Conservation (phyloP, 2,888 invertebrate species). For the Muschampia plurimacula region DNA sequence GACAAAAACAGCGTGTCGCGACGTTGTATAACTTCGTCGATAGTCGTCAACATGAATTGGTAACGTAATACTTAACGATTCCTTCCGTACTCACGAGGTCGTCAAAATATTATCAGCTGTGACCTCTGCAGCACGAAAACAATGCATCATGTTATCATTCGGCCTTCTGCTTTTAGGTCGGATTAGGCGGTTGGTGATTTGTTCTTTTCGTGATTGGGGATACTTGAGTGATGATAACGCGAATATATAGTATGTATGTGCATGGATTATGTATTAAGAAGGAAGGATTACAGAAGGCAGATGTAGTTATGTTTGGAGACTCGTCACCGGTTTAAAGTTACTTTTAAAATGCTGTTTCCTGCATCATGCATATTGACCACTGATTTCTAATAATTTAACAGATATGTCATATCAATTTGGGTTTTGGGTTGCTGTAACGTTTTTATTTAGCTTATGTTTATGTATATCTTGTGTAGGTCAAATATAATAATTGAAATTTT, state of each 20-base stretch:
- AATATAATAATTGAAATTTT: too few relatives aligned
- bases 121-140: constrained; percentile 68
- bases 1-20: constrained; percentile 59
- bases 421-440: too few relatives aligned
- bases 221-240: constrained; percentile 1
- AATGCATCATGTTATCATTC: constrained; percentile 68
- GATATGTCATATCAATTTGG: too few relatives aligned
- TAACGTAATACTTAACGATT: constrained; percentile 61
- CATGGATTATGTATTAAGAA: background rate
- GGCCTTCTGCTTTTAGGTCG: constrained; percentile 61
- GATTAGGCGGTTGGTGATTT: constrained; percentile 45
- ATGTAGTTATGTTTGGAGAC: background rate
- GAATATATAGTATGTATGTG: background rate
- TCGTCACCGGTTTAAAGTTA: background rate
- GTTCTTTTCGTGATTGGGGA: constrained; percentile 31
- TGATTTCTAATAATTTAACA: too few relatives aligned
- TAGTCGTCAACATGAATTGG: constrained; percentile 61
- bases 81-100: constrained; percentile 78
- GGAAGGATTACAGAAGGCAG: background rate
- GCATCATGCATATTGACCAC: background rate
- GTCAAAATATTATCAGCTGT: constrained; percentile 69
- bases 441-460: too few relatives aligned
- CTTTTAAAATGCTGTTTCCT: background rate
- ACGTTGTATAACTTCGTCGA: constrained; percentile 43
- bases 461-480: too few relatives aligned